phyloP scores from a whole-genome alignment of 2,888 invertebrate genomes.

The Cinara cedri region DNA sequence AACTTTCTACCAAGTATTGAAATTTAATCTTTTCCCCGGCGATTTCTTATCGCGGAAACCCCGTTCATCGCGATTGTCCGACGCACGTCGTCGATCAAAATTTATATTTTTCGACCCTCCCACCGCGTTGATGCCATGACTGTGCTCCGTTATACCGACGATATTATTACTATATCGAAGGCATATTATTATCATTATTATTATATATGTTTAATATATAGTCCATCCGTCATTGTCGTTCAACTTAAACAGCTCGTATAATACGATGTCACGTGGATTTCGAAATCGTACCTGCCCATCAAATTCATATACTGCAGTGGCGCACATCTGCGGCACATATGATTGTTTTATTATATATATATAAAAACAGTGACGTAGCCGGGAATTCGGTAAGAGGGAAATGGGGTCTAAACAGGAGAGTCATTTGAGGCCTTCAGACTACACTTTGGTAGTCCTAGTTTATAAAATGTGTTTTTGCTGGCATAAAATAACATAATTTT shows the following conservation, averaged over 20 bases:
- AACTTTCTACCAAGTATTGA: conserved; percentile 3
- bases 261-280: background rate
- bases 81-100: conserved; percentile 5
- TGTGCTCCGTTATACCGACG: conserved; percentile 1
- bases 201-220: conserved; percentile 20
- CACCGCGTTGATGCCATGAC: no score
- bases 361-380: no score
- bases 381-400: no score
- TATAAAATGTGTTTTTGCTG: no score
- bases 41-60: no score
- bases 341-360: background rate
- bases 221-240: conserved; percentile 31
- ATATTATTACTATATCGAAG: background rate
- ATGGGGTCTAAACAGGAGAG: no score
- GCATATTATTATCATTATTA: background rate
- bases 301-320: background rate
- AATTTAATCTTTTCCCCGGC: background rate
- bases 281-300: background rate
- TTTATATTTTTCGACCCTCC: background rate
- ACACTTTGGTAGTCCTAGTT: no score
- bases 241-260: background rate
- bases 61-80: no score
- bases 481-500: no score
- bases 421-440: no score
- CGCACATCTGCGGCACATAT: background rate